Evolutionary conservation across 1,140 invertebrate species (phyloP), one percentile per base, ranked within the genome.

Genomic region (Drosophila arizonae): DNA sequence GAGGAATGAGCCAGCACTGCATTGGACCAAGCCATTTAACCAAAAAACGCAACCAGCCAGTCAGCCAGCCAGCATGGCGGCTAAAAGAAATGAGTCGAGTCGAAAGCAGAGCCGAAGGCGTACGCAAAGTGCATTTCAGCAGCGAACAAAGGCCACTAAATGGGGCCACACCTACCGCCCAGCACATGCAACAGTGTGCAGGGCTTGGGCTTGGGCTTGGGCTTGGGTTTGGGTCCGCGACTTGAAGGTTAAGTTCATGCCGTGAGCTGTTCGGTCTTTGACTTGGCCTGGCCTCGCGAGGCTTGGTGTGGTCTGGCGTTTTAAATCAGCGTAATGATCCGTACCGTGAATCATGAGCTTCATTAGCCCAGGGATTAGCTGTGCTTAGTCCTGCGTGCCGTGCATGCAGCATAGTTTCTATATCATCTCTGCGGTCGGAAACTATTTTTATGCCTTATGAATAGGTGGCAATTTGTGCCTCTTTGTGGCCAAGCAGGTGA

Each of bases 1-100:
- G 82, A 77, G 82, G 90, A 91, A 90, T 91, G 90, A 91, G 78
- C 86, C 78, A 65, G 74, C 72, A 52, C 50, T 76, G 76, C 79
- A 68, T 77, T 85, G 80, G 82, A 74, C 82, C 82, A 81, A 76
- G 80, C 74, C 86, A 79, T 91, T 90, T 90, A 91, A 90, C 89
- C 90, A 86, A 73, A 77, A 81, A 46, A 45, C 63, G 41, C 45
- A 63, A 17, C 48, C 39, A 68, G 15, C n/a, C 56, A 77, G 30
- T 6, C 10, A 39, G 36, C 36, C 36, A 39, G 63, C 60, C 67
- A 74, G 54, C 48, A 46, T 58, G 52, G 51, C 55, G 51, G 43
- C 63, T 55, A 56, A 73, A 73, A 73, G 71, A 68, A 73, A 73
- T 73, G 71, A 73, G 58, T 52, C 43, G 26, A 55, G 69, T 74